phyloP scores from a whole-genome alignment of 2,113 vertebrate genomes.

The Furnarius figulus region DNA sequence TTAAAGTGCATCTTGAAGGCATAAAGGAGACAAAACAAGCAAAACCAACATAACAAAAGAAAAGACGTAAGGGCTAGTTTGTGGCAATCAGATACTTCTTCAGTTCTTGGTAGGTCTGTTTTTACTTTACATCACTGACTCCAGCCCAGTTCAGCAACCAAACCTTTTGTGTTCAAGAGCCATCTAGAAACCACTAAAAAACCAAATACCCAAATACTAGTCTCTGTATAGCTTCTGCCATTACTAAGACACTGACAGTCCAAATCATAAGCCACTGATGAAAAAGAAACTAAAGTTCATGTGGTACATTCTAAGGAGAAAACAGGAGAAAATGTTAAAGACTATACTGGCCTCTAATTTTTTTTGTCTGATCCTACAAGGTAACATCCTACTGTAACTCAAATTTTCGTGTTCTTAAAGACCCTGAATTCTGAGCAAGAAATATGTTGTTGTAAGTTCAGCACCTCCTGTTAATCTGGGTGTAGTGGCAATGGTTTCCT shows the following conservation, averaged over 20 bases:
- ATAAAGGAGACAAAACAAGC: background rate
- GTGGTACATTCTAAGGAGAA: background rate
- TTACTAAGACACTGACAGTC: background rate
- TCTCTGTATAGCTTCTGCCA: background rate
- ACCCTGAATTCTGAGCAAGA: background rate
- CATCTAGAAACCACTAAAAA: background rate
- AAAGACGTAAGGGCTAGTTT: background rate
- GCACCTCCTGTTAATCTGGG: background rate
- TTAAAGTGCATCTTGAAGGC: background rate
- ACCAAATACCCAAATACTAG: background rate
- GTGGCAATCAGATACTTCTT: background rate
- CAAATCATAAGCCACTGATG: background rate
- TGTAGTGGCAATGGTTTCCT: background rate
- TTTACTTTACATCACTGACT: background rate
- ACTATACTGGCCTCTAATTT: background rate
- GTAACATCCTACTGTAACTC: background rate
- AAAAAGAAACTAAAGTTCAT: background rate
- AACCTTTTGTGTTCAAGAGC: background rate
- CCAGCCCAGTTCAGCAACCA: background rate
- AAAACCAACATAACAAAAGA: background rate
- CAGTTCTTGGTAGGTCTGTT: background rate
- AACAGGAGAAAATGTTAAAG: background rate
- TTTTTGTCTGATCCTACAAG: background rate
- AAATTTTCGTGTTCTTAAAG: background rate
- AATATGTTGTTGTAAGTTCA: background rate